Conservation (phyloP, 2,888 invertebrate species). For the Copidosoma aretas region DNA sequence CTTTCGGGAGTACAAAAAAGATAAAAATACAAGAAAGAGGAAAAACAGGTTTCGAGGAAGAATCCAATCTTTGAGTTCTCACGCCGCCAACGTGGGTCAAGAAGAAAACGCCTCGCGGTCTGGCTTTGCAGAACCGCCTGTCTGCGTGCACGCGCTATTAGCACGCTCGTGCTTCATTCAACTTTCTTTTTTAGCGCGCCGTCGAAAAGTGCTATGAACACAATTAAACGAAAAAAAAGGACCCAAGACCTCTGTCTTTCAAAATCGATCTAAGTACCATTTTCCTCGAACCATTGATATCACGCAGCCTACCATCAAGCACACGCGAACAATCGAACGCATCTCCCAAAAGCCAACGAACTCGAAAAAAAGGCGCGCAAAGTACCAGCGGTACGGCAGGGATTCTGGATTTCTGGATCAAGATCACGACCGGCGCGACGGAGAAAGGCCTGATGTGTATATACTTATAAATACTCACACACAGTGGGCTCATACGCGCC, state of each 20-base stretch:
- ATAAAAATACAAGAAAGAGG: no score
- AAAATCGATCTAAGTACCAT: no score
- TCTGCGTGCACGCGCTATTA: background rate
- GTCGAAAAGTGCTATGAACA: background rate
- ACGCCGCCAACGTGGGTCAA: background rate
- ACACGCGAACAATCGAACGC: no score
- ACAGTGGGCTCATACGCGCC: constrained; percentile 3
- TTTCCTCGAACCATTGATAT: no score
- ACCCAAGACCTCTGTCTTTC: no score
- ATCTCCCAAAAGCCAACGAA: no score
- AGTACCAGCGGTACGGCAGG: no score
- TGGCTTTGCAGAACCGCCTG: no score
- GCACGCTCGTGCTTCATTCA: background rate
- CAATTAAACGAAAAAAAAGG: no score
- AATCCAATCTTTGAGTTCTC: background rate
- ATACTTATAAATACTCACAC: no score
- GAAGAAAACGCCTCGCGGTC: background rate
- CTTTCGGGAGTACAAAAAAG: background rate
- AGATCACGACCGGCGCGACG: constrained; percentile 30
- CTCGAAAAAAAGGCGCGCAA: no score
- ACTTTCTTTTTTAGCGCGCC: background rate
- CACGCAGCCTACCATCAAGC: no score
- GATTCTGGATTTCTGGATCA: constrained; percentile 47
- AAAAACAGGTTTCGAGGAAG: background rate
- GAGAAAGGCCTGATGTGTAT: constrained; percentile 57